Conservation (phyloP, 2,888 invertebrate genomes). For the Ormyrus nitidulus region DNA sequence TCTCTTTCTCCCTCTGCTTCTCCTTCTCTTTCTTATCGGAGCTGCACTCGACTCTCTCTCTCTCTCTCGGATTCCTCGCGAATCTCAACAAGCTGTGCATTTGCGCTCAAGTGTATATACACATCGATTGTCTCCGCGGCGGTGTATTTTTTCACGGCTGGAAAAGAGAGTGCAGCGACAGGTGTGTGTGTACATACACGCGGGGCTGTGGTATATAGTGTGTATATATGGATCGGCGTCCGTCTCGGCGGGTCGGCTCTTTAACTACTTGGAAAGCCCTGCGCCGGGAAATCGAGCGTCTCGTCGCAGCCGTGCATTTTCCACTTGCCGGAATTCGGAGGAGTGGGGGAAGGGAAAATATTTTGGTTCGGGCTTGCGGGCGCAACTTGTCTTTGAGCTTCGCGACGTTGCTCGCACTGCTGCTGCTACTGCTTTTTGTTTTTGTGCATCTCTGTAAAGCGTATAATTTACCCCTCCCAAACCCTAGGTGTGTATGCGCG, state of each 20-base stretch:
- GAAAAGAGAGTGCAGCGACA: too few relatives aligned
- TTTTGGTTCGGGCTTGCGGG: constrained; percentile 41
- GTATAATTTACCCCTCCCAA: too few relatives aligned
- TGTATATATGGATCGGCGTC: neutral
- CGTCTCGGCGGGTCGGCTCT: constrained; percentile 20
- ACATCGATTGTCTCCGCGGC: neutral
- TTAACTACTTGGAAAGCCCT: constrained; percentile 37
- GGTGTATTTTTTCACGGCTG: neutral
- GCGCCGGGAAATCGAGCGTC: constrained; percentile 9
- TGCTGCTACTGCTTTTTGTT: neutral
- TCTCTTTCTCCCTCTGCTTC: neutral
- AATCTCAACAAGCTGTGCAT: neutral
- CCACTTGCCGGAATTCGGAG: constrained; percentile 31
- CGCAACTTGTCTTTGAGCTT: constrained; percentile 13
- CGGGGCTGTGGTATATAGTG: too few relatives aligned
- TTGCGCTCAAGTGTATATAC: neutral
- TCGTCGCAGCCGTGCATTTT: constrained; percentile 32
- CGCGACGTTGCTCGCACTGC: neutral
- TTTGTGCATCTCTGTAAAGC: neutral
- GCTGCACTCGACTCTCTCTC: constrained; percentile 26
- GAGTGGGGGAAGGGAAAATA: constrained; percentile 52
- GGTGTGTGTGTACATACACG: too few relatives aligned
- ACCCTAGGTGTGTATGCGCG: constrained; percentile 4
- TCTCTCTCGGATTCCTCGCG: neutral
- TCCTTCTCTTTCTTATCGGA: neutral